phyloP scores from a whole-genome alignment of 2,113 vertebrate genomes.

The Anhinga rufa region DNA sequence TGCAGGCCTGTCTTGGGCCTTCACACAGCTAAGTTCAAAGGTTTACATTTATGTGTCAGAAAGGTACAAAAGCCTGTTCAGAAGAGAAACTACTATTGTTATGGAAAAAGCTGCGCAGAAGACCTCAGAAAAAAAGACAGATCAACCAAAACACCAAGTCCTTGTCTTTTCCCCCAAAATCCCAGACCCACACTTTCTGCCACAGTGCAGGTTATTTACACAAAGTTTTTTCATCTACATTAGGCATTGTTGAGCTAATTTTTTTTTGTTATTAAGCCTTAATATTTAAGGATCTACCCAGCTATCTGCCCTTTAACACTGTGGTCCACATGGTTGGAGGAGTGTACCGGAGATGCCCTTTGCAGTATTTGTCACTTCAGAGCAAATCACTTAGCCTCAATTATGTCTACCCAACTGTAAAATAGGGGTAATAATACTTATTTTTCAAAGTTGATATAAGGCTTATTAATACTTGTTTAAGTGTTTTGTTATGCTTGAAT shows the following conservation, averaged over 20 bases:
- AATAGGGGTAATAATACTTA: background rate
- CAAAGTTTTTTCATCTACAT: background rate
- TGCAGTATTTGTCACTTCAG: background rate
- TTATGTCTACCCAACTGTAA: background rate
- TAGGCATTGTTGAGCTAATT: background rate
- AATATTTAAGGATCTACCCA: background rate
- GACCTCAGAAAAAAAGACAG: background rate
- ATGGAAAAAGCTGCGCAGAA: background rate
- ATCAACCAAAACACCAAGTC: background rate
- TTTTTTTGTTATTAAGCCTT: background rate
- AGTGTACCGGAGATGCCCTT: background rate
- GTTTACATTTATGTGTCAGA: background rate
- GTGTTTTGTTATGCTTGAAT: slow-evolving; percentile 25
- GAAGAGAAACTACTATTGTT: background rate
- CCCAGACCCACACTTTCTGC: background rate
- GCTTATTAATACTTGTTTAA: slow-evolving; percentile 38
- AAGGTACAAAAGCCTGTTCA: background rate
- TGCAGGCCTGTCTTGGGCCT: background rate
- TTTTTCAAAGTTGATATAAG: background rate
- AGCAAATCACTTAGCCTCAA: background rate
- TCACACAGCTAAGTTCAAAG: background rate
- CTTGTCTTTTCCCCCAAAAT: background rate
- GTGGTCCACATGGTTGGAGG: background rate
- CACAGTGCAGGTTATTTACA: background rate
- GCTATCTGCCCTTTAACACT: background rate